Percentiles rank a stretch among this genome's conserved stretches.
Conservation (phyloP, 2,113 vertebrate species). For the Pleuronectes platessa region DNA sequence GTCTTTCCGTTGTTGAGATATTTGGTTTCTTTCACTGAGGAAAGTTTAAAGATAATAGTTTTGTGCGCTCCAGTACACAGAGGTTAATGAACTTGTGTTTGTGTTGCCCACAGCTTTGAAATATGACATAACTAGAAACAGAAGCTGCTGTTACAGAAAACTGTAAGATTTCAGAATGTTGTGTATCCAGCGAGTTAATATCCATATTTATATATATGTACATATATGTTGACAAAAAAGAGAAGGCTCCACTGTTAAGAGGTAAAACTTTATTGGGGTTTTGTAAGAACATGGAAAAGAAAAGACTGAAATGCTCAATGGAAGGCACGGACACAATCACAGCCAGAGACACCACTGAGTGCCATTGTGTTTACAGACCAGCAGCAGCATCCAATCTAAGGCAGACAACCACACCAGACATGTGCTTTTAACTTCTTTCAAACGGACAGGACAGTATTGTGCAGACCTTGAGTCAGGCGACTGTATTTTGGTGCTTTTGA, state of each 20-base stretch:
- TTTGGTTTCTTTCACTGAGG: background rate
- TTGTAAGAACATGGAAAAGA: slow-evolving; percentile 48
- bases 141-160: background rate
- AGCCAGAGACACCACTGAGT: slow-evolving; percentile 27
- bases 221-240: background rate
- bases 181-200: too few species aligned
- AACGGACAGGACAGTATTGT: slow-evolving; percentile 29
- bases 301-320: slow-evolving; percentile 39
- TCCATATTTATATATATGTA: background rate
- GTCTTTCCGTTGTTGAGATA: background rate
- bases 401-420: slow-evolving; percentile 25
- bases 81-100: too few species aligned
- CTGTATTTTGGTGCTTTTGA: slow-evolving; percentile 35
- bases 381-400: slow-evolving; percentile 27
- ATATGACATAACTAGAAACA: background rate
- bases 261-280: slow-evolving; percentile 57
- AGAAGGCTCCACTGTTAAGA: slow-evolving; percentile 3
- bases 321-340: slow-evolving; percentile 62
- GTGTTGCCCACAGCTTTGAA: too few species aligned
- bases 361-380: slow-evolving; percentile 42
- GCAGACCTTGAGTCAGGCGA: slow-evolving; percentile 16
- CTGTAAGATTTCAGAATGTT: background rate
- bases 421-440: slow-evolving; percentile 48
- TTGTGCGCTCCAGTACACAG: too few species aligned
- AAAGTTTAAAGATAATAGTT: too few species aligned